Evolutionary conservation across 2,888 invertebrate species (phyloP).

Genomic region (Athripsodes cinereus): DNA sequence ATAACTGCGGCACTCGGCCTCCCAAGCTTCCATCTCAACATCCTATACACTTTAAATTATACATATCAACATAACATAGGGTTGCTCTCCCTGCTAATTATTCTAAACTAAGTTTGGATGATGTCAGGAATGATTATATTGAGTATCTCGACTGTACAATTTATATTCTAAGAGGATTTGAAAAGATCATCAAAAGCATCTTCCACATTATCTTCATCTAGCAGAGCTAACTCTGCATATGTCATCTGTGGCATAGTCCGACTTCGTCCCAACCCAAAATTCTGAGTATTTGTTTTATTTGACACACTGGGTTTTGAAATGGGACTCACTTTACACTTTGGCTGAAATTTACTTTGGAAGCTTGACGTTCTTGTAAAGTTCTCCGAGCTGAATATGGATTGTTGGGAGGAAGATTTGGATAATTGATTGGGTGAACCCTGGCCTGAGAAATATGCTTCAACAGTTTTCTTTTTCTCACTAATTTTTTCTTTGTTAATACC

Average conservation of each 20-base stretch:
- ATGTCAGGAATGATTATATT: constrained; percentile 24
- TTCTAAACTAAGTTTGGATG: constrained; percentile 23
- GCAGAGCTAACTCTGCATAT: constrained; percentile 55
- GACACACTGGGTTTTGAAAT: constrained; percentile 29
- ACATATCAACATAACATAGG: constrained; percentile 25
- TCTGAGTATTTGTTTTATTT: constrained; percentile 31
- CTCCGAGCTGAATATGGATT: constrained; percentile 32
- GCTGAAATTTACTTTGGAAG: constrained; percentile 33
- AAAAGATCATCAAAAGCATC: constrained; percentile 84
- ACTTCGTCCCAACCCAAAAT: constrained; percentile 60
- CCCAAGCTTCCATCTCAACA: constrained; percentile 11
- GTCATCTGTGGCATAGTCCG: constrained; percentile 70
- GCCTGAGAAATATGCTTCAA: constrained; percentile 66
- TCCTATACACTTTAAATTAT: constrained; percentile 26
- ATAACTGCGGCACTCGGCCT: not conserved
- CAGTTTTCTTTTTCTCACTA: constrained; percentile 62
- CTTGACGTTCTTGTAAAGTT: constrained; percentile 1
- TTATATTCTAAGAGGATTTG: constrained; percentile 34
- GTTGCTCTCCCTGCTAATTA: constrained; percentile 1
- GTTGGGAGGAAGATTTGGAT: constrained; percentile 31
- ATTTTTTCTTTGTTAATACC: constrained; percentile 63
- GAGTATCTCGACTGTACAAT: constrained; percentile 8
- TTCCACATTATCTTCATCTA: constrained; percentile 79
- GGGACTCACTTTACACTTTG: constrained; percentile 31
- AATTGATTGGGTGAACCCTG: constrained; percentile 38